phyloP scores from a whole-genome alignment of 2,113 vertebrate genomes.

The Rallus limicola region DNA sequence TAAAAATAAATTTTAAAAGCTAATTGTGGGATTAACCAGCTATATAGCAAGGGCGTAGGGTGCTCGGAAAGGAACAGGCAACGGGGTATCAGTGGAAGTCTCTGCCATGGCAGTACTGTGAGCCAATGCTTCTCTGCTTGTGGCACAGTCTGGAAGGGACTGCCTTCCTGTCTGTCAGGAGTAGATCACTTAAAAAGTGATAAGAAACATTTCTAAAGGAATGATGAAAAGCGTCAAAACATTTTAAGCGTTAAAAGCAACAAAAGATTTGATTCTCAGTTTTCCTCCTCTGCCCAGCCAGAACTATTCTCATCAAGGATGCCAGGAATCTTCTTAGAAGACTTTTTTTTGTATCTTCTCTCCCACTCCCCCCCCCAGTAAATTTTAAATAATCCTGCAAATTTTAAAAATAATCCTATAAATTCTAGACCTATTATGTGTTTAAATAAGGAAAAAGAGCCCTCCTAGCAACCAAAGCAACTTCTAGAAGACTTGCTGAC shows the following conservation, averaged over 20 bases:
- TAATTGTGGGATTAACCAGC: background rate
- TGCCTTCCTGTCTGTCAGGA: conserved; percentile 41
- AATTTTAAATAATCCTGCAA: background rate
- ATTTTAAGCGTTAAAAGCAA: conserved; percentile 51
- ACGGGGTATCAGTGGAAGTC: background rate
- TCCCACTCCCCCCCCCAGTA: background rate
- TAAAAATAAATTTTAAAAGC: background rate
- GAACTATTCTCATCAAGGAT: conserved; percentile 15
- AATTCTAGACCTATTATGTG: background rate
- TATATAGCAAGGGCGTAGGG: background rate
- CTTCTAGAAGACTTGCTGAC: background rate
- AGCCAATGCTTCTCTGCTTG: background rate
- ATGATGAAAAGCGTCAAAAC: conserved; percentile 40
- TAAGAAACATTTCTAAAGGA: conserved; percentile 61
- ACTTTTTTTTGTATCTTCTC: background rate
- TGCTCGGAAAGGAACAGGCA: background rate
- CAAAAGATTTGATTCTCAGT: conserved; percentile 27
- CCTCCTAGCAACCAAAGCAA: background rate
- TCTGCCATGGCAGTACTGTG: background rate
- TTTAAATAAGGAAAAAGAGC: background rate
- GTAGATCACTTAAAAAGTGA: conserved; percentile 33
- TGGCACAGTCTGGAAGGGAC: conserved; percentile 38
- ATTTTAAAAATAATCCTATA: background rate
- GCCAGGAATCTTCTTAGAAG: background rate
- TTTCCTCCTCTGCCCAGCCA: background rate